These are phyloP conservation scores for Arremon aurantiirostris DNA, from an alignment of 2,797 vertebrate genomes.

Conservation along the genomic window DNA sequence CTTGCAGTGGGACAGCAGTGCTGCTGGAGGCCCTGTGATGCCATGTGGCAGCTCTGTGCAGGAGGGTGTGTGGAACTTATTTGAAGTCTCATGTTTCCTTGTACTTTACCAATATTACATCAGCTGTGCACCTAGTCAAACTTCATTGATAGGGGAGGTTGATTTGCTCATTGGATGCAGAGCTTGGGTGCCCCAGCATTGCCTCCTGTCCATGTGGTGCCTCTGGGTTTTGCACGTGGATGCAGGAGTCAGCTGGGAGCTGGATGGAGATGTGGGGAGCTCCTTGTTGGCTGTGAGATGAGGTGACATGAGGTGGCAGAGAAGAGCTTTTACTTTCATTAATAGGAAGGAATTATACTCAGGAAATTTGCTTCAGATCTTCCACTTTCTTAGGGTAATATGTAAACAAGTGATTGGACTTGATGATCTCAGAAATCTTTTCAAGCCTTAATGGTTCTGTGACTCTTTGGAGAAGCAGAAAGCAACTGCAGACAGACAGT, in stretches of 20 bases:
- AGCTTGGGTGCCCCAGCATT: rapidly evolving
- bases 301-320: not conserved
- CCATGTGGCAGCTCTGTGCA: rapidly evolving
- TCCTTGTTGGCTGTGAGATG: not conserved
- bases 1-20: rapidly evolving
- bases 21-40: rapidly evolving
- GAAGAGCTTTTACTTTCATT: not conserved
- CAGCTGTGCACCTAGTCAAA: not conserved
- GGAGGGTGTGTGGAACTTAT: not conserved
- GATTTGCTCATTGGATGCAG: not conserved
- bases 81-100: not conserved
- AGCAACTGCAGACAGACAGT: not conserved
- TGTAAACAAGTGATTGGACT: not conserved
- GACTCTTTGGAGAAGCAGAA: not conserved
- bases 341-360: not conserved
- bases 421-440: not conserved
- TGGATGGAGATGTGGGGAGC: not conserved
- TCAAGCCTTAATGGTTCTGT: not conserved
- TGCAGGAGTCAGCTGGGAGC: not conserved
- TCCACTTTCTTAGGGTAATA: not conserved
- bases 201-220: rapidly evolving
- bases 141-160: rapidly evolving
- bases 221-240: not conserved
- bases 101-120: rapidly evolving
- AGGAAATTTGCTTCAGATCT: not conserved